phyloP scores from a whole-genome alignment of 1,140 invertebrate genomes.

The Eumeta japonica region DNA sequence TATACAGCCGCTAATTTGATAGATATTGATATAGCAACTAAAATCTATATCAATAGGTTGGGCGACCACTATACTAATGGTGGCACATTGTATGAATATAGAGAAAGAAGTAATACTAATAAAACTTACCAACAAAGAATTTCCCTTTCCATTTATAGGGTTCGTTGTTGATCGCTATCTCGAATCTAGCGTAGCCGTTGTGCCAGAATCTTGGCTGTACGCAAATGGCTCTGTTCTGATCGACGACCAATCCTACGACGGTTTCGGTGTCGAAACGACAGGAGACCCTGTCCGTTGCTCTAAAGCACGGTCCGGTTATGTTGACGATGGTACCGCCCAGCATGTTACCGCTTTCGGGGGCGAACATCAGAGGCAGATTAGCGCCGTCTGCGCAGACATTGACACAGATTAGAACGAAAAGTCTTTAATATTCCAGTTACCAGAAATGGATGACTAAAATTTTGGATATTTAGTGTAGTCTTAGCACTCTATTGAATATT shows the following conservation, averaged over 20 bases:
- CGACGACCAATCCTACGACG: slow-evolving; percentile 72
- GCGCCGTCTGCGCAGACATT: slow-evolving; percentile 64
- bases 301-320: slow-evolving; percentile 87
- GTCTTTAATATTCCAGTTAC: too few species aligned
- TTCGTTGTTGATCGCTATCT: slow-evolving; percentile 80
- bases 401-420: slow-evolving; percentile 2
- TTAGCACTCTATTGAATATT: neutral
- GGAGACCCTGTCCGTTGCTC: slow-evolving; percentile 68
- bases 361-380: slow-evolving; percentile 79
- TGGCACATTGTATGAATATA: neutral
- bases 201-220: slow-evolving; percentile 86
- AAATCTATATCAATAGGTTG: neutral
- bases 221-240: slow-evolving; percentile 82
- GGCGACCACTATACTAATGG: neutral
- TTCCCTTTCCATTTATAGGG: slow-evolving; percentile 89
- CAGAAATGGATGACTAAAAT: too few species aligned
- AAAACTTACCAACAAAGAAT: slow-evolving; percentile 80
- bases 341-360: slow-evolving; percentile 94
- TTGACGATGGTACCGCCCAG: slow-evolving; percentile 91
- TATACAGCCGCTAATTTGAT: too few species aligned
- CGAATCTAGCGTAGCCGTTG: slow-evolving; percentile 87
- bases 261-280: slow-evolving; percentile 80
- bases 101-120: slow-evolving; percentile 1
- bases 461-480: neutral
- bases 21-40: too few species aligned